Base-by-base conservation (phyloP, 2,888 invertebrate genomes). In the Drosophila phalerata region DNA sequence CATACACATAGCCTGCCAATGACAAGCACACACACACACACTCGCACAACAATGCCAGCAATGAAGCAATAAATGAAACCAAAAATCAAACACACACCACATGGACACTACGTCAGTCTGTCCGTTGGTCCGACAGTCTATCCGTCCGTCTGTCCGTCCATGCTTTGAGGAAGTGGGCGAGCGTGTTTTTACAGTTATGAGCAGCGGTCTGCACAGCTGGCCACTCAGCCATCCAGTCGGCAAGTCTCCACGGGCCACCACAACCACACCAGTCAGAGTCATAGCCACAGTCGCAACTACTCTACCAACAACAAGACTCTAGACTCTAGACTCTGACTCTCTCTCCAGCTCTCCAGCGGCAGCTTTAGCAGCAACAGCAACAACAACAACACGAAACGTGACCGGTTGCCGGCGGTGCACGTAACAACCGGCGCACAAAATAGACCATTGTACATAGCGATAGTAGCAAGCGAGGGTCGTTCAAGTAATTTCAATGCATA, bases 121-220 rank as follows among this genome's bases (percentile, higher is more conserved):
- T 38, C 55, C 19, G 6, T 19, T 28, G 9, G 45, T 32, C 40
- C 34, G 10, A 15, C 19, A 4, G 28, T 51, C 43, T n/a, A 10
- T 19, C 25, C 9, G 34, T 53, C 32, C 5, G 1, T 42, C 28
- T n/a, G 34, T 40, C 56, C 51, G n/a, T 37, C 28, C 10, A 28
- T 52, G 48, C 56, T 62, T 52, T 32, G 47, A 79, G 87, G 79
- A 90, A 90, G 89, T 89, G 90, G 89, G 89, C 89, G 90, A 89
- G 85, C 89, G 77, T 80, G 89, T 89, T 90, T 88, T 83, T 87
- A 89, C 87, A 87, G 89, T 90, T 89, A 84, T 79, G 79, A 77
- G 60, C 81, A 77, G 71, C 84, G 75, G 49, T 49, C 48, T 49
- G 74, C 89, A 82, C 88, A 88, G 82, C 80, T 87, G 85, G 85